These are phyloP conservation scores for Carassius carassius DNA, from an alignment of 2,113 vertebrate genomes.

Conservation along the genomic window DNA sequence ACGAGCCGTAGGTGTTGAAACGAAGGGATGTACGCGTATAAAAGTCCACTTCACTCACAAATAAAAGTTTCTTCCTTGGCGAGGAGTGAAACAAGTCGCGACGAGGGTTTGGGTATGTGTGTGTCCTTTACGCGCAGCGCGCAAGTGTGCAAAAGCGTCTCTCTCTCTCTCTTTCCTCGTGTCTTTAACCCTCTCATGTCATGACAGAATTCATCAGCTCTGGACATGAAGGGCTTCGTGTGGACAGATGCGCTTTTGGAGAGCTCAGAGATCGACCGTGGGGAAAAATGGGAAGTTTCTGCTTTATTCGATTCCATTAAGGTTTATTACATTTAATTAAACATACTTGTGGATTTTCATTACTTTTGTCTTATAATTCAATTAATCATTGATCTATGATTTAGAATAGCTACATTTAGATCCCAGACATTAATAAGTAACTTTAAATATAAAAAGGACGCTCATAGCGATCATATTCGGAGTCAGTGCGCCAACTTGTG, in stretches of 20 bases:
- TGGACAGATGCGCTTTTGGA: background rate
- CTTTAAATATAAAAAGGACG: background rate
- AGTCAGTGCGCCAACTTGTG: conserved; percentile 53
- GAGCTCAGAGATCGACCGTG: background rate
- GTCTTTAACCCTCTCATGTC: conserved; percentile 24
- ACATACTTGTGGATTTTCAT: background rate
- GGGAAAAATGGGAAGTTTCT: background rate
- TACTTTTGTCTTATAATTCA: background rate
- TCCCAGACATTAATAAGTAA: background rate
- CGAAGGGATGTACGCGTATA: background rate
- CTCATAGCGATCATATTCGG: conserved; percentile 22
- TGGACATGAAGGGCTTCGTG: background rate
- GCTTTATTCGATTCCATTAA: background rate
- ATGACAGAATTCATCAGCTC: conserved; percentile 6
- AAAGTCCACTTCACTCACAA: background rate
- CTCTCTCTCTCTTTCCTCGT: conserved; percentile 8
- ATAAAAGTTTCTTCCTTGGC: background rate
- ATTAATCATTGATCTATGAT: background rate
- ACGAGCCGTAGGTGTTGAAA: background rate
- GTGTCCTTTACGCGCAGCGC: conserved; percentile 30
- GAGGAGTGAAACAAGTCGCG: background rate
- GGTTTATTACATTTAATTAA: background rate
- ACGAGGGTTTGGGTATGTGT: conserved; percentile 1
- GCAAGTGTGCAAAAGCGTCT: conserved; percentile 25
- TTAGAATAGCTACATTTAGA: background rate